These are phyloP conservation scores for Geopemphigus sp. DNA, from an alignment of 1,140 invertebrate species.

Conservation along the genomic window DNA sequence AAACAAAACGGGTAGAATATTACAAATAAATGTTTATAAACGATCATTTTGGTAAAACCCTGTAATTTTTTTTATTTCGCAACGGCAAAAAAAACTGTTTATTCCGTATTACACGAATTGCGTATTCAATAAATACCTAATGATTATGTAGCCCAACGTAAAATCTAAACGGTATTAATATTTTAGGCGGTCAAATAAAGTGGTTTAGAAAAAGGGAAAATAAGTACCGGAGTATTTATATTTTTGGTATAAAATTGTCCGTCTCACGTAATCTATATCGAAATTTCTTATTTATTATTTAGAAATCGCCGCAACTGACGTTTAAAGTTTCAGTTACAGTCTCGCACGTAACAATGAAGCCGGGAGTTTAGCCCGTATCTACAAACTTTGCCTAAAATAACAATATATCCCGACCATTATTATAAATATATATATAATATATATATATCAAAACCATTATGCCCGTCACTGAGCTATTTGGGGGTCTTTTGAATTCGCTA, in stretches of 20 bases:
- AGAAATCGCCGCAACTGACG: not conserved
- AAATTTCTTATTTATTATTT: conserved; percentile 15
- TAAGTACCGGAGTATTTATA: not conserved
- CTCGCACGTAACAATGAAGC: conserved; percentile 23
- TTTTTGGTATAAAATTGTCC: not conserved
- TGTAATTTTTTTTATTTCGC: too few species aligned
- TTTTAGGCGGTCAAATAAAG: too few species aligned
- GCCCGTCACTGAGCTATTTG: not conserved
- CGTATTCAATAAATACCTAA: too few species aligned
- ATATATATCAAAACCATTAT: conserved; percentile 35
- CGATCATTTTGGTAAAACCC: too few species aligned
- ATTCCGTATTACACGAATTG: too few species aligned
- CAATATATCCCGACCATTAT: conserved; percentile 25
- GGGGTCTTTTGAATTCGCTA: conserved; percentile 26
- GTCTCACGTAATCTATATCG: not conserved
- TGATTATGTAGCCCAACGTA: too few species aligned
- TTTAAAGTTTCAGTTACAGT: conserved; percentile 5
- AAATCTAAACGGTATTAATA: too few species aligned
- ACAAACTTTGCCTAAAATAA: conserved; percentile 34
- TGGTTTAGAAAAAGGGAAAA: too few species aligned
- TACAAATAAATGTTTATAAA: too few species aligned
- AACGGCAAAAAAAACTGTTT: too few species aligned
- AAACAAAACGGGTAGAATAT: too few species aligned
- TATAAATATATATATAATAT: too few species aligned
- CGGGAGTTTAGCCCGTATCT: not conserved